Evolutionary conservation across 2,888 invertebrate genomes (phyloP).

Genomic region (Lepidonotus clava): DNA sequence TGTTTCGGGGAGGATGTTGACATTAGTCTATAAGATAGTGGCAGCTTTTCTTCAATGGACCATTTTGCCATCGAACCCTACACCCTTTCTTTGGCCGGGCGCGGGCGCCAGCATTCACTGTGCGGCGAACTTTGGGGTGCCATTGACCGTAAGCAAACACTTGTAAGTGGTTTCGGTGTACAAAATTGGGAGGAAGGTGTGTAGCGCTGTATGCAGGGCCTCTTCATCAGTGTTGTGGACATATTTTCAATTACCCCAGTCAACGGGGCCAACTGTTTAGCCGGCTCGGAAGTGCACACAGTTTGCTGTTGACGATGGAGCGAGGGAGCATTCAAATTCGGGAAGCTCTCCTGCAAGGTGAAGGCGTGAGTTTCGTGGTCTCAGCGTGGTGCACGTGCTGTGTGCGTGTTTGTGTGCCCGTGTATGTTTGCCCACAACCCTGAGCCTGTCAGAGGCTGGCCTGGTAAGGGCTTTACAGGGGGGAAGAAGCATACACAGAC

Average conservation of each 20-base stretch:
- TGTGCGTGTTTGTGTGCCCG: background rate
- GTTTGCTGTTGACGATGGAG: background rate
- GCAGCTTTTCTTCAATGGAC: conserved; percentile 5
- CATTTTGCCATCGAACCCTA: background rate
- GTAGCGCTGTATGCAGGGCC: background rate
- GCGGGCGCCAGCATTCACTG: background rate
- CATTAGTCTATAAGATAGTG: conserved; percentile 1
- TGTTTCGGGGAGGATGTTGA: conserved; percentile 25
- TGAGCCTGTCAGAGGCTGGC: background rate
- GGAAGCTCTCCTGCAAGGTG: background rate
- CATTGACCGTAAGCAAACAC: conserved; percentile 34
- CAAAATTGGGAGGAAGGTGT: background rate
- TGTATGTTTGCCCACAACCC: background rate
- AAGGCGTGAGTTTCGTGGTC: too few species aligned
- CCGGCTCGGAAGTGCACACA: background rate
- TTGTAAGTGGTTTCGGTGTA: conserved; percentile 49
- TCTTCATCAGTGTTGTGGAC: conserved; percentile 6
- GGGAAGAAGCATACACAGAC: background rate
- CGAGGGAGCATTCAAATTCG: background rate
- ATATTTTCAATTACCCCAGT: conserved; percentile 23
- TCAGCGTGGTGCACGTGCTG: too few species aligned
- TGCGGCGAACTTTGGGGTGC: background rate
- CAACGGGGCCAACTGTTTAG: conserved; percentile 9
- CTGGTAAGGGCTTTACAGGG: background rate
- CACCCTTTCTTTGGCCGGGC: background rate